phyloP scores from a whole-genome alignment of 2,888 invertebrate species.

The Sthenelais limicola region DNA sequence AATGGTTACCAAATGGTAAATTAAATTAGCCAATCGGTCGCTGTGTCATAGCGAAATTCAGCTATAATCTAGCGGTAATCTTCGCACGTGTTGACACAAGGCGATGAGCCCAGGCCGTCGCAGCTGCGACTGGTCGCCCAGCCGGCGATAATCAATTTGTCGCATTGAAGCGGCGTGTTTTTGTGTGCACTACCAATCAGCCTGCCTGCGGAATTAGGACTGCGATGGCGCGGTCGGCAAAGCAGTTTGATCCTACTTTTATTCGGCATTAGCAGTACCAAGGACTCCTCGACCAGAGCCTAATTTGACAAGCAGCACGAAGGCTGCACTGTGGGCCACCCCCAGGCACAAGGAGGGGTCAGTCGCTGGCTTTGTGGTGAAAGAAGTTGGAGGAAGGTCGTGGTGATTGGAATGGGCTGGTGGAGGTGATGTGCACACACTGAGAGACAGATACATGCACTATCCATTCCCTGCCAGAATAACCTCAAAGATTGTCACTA shows the following conservation, averaged over 20 bases:
- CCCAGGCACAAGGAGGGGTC: too few relatives aligned
- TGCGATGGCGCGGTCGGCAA: not conserved
- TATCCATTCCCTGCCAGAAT: too few relatives aligned
- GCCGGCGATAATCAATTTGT: conserved; percentile 26
- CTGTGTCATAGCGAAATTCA: conserved; percentile 60
- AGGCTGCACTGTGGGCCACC: conserved; percentile 15
- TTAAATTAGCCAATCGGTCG: conserved; percentile 70
- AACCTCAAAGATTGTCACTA: too few relatives aligned
- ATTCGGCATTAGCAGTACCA: conserved; percentile 33
- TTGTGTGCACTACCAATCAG: conserved; percentile 34
- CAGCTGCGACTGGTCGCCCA: conserved; percentile 49
- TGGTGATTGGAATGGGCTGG: too few relatives aligned
- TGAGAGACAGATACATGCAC: too few relatives aligned
- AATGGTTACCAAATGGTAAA: conserved; percentile 70
- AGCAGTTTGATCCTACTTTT: conserved; percentile 2
- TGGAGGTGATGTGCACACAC: too few relatives aligned
- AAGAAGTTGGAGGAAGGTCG: too few relatives aligned
- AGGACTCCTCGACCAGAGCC: not conserved
- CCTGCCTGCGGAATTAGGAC: conserved; percentile 17
- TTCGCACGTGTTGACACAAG: conserved; percentile 53
- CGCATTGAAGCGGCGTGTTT: conserved; percentile 35
- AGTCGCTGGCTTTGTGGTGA: too few relatives aligned
- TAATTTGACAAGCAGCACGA: conserved; percentile 24
- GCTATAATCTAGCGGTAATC: conserved; percentile 64
- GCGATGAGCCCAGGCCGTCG: conserved; percentile 51